phyloP scores from a whole-genome alignment of 2,113 vertebrate species.

The Sialia sialis region DNA sequence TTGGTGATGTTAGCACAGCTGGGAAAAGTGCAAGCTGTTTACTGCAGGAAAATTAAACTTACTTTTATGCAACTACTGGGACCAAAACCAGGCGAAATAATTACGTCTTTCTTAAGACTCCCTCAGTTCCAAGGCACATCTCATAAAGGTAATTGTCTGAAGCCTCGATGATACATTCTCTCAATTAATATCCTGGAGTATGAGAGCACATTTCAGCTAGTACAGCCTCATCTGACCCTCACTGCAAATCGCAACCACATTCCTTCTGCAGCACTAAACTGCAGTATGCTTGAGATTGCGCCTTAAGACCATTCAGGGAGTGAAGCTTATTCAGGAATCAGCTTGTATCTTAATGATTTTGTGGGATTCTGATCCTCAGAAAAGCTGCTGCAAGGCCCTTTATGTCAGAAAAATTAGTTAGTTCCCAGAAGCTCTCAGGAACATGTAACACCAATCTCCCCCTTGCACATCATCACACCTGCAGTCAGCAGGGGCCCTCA shows the following conservation, averaged over 20 bases:
- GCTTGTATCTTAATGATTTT: not conserved
- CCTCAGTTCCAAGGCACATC: not conserved
- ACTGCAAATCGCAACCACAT: not conserved
- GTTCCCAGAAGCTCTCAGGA: not conserved
- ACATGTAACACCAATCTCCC: not conserved
- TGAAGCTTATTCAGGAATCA: not conserved
- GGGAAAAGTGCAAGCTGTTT: not conserved
- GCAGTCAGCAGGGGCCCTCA: not conserved
- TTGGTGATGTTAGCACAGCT: not conserved
- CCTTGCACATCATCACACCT: not conserved
- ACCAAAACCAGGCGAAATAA: not conserved
- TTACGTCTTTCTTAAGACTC: not conserved
- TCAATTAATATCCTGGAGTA: slow-evolving; percentile 2
- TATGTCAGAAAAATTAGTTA: not conserved
- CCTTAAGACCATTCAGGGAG: not conserved
- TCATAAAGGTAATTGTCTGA: slow-evolving; percentile 28
- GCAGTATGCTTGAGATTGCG: not conserved
- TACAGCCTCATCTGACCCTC: not conserved
- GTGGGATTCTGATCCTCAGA: not conserved
- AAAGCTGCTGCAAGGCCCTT: not conserved
- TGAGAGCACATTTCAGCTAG: not conserved
- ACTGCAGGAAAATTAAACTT: slow-evolving; percentile 32
- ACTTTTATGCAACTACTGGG: slow-evolving; percentile 40
- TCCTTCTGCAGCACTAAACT: not conserved
- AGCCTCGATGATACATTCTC: not conserved